Base-by-base conservation (phyloP, 1,140 invertebrate species). In the Drosophila albomicans region DNA sequence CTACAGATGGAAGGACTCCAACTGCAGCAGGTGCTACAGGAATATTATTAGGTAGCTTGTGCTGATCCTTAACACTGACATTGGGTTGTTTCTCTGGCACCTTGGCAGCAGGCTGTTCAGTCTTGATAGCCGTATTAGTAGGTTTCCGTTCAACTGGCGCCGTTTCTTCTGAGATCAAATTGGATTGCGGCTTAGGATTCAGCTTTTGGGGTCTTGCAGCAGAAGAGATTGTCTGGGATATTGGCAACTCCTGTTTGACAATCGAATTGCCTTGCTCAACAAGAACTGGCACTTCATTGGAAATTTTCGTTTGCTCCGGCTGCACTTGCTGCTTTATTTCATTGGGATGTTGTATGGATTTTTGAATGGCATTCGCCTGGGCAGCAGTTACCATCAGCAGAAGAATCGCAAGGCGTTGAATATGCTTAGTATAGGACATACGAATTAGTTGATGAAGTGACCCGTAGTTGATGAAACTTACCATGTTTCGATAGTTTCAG, bases 401-500 rank as follows among this genome's bases (percentile, higher is more conserved):
- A n/a, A 86, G 48, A 43, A 67, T 66, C 49, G 75, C 52, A 8
- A 85, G 32, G n/a, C 75, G 78, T 48, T 75, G 49, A 8, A 38
- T 59, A 30, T 75, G 48, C 81, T 82, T 49, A n/a, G 15, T 7
- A 61, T 13, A 11, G 5, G 7, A 30, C 1, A 52, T 7, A 16
- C 25, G 8, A 45, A 45, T 72, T 67, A 81, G 13, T 54, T 38
- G 0, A 74, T 13, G 54, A 25, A 13, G 5, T 25, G 25, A 8
- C 7, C 3, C 32, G 6, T 6, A 54, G 38, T 5, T 25, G 52
- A 15, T 41, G 30, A 51, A 54, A 82, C 82, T 88, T 87, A 87
- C 82, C 82, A 87, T 87, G 13, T 71, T 87, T 38, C 7, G 84
- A 80, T 49, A 51, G n/a, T 56, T 63, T 68, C 65, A 74, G 56